Base-by-base conservation (phyloP, 1,140 invertebrate species). In the Drosophila littoralis region DNA sequence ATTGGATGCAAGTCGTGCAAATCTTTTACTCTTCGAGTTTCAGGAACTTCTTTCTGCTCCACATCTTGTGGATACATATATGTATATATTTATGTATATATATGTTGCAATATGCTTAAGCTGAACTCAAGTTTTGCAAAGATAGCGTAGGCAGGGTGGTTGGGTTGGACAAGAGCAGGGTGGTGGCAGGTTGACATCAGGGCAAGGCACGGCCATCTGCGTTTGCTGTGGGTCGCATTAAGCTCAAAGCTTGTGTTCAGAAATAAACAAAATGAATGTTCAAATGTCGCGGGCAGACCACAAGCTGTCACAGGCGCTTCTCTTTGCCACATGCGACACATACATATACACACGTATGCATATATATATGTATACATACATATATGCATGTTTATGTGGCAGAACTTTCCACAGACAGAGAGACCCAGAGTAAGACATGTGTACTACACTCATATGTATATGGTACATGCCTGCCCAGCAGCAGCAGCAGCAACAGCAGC, bases 231-330 rank as follows among this genome's bases (percentile, higher is more conserved):
- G 61, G 69, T 73, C 74, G 72, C 71, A 78, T 78, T 78, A 78
- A 78, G 72, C 76, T 60, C 72, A 75, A 78, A 75, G 75, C 66
- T 66, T 69, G 75, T 81, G 79, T 81, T 77, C 57, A 66, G 22
- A 84, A 84, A 80, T 84, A 84, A 84, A 81, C 57, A 80, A 84
- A 85, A 86, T 77, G 77, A 75, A 90, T 90, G 81, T 82, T 90
- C 75, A 90, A 79, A 82, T 90, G 86, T 88, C 86, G 63, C 68
- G 33, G 67, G 79, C 88, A 90, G 86, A 91, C 86, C 86, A 83
- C 86, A 90, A 88, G 81, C 79, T 91, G 86, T 91, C 86, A 82
- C 79, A 83, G 71, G 80, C 71, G 58, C 72, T 65, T 67, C 64
- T 59, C 64, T 70, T 38, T 77, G 69, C 57, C 59, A 78, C 60